Conservation (phyloP, 2,797 vertebrate genomes). For the Squalus acanthias region DNA sequence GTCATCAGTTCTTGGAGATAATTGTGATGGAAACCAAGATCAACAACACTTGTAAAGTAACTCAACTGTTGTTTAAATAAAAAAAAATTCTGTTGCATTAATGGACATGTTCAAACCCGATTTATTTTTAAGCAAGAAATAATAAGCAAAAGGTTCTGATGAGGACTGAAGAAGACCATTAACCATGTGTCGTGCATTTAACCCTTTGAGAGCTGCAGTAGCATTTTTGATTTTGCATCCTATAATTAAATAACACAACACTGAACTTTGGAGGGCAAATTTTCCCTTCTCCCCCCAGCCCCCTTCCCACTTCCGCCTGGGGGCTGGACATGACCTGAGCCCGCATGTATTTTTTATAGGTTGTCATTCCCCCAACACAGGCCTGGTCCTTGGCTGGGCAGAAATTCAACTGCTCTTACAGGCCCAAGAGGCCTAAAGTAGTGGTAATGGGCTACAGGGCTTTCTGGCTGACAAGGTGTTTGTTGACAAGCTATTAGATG, state of each 20-base stretch:
- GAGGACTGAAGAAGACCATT: neutral
- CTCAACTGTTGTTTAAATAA: neutral
- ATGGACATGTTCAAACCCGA: neutral
- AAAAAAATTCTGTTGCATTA: neutral
- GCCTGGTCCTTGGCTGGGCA: neutral
- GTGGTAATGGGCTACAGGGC: neutral
- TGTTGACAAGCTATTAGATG: neutral
- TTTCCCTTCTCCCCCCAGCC: neutral
- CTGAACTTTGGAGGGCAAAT: neutral
- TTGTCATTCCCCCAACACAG: neutral
- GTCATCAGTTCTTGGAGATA: slow-evolving; percentile 5
- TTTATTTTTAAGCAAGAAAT: neutral
- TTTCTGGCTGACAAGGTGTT: neutral
- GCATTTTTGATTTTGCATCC: neutral
- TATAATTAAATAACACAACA: neutral
- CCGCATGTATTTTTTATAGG: neutral
- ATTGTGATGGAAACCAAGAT: neutral
- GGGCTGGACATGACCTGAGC: neutral
- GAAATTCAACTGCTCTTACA: neutral
- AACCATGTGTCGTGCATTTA: neutral
- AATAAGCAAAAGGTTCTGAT: neutral
- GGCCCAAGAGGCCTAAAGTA: neutral
- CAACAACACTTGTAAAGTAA: neutral
- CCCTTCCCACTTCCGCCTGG: neutral
- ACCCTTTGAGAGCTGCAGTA: neutral